These are phyloP conservation scores for Drosophila mimetica DNA, from an alignment of 2,888 invertebrate species.

Conservation along the genomic window DNA sequence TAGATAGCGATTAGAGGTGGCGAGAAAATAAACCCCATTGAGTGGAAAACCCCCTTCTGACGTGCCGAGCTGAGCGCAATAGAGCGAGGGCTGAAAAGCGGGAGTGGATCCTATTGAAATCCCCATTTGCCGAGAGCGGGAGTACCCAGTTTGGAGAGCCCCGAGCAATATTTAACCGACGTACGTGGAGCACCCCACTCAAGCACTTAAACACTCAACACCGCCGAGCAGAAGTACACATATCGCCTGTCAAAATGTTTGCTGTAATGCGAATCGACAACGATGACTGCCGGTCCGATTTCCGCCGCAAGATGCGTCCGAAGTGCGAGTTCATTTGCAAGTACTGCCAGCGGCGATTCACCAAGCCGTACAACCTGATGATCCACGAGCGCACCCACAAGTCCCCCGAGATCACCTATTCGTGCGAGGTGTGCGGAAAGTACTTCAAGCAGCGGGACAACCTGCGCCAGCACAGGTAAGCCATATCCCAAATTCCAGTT, in stretches of 20 bases:
- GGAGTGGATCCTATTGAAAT: conserved; percentile 23
- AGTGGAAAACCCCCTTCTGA: conserved; percentile 21
- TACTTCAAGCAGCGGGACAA: conserved; percentile 99
- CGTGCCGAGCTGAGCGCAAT: conserved; percentile 16
- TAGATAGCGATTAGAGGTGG: conserved; percentile 40
- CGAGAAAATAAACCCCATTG: conserved; percentile 20
- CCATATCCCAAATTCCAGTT: background rate
- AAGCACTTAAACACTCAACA: conserved; percentile 17
- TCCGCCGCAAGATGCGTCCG: conserved; percentile 94
- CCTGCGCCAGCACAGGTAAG: conserved; percentile 96
- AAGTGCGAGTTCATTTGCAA: conserved; percentile 99
- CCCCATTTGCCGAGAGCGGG: conserved; percentile 14
- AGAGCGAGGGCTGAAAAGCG: conserved; percentile 22
- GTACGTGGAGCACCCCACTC: conserved; percentile 20
- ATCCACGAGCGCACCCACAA: conserved; percentile 99
- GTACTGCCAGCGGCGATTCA: conserved; percentile 98
- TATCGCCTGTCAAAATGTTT: conserved; percentile 88
- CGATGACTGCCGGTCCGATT: conserved; percentile 93
- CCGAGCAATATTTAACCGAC: conserved; percentile 34
- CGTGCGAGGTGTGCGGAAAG: conserved; percentile 98
- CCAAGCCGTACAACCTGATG: conserved; percentile 99
- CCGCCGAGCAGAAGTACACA: conserved; percentile 53
- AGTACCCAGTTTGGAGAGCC: conserved; percentile 39
- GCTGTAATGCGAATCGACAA: conserved; percentile 95
- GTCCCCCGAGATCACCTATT: conserved; percentile 97